Evolutionary conservation across 2,888 invertebrate species (phyloP).

Genomic region (Drosophila atripex): DNA sequence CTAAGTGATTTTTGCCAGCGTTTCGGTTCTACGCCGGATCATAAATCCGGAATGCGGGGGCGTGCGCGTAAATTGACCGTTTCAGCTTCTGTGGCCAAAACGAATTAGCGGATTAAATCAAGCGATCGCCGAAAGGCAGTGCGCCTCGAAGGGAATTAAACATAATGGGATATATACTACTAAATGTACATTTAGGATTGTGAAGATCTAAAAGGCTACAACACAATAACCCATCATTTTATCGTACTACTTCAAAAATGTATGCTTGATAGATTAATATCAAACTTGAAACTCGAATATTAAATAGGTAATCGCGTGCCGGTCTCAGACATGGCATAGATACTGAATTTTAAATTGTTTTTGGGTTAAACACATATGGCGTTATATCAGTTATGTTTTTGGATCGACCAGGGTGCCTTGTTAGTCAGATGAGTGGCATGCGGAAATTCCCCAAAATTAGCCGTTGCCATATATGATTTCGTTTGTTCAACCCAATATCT

Average conservation of each 20-base stretch:
- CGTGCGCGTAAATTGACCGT: slow-evolving; percentile 25
- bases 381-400: slow-evolving; percentile 9
- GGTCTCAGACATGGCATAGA: slow-evolving; percentile 12
- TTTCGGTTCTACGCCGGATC: slow-evolving; percentile 44
- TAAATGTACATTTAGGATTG: slow-evolving; percentile 3
- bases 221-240: not conserved
- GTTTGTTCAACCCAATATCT: slow-evolving; percentile 5
- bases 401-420: slow-evolving; percentile 6
- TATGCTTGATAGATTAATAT: not conserved
- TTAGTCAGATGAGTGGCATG: slow-evolving; percentile 25
- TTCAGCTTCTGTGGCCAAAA: slow-evolving; percentile 25
- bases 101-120: slow-evolving; percentile 39
- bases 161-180: not conserved
- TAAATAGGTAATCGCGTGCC: slow-evolving; percentile 33
- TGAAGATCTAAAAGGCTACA: not conserved
- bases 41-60: slow-evolving; percentile 14
- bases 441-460: slow-evolving; percentile 38
- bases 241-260: not conserved
- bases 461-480: slow-evolving; percentile 15
- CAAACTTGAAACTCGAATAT: slow-evolving; percentile 4
- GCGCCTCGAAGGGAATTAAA: slow-evolving; percentile 7
- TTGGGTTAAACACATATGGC: slow-evolving; percentile 3
- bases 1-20: slow-evolving; percentile 70
- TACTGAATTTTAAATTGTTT: slow-evolving; percentile 14
- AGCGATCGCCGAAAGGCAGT: slow-evolving; percentile 11